A percentile compares a stretch with the other conserved stretches of the same genome.
Evolutionary conservation across 2,113 vertebrate genomes (phyloP).

Genomic region (Lophius piscatorius): DNA sequence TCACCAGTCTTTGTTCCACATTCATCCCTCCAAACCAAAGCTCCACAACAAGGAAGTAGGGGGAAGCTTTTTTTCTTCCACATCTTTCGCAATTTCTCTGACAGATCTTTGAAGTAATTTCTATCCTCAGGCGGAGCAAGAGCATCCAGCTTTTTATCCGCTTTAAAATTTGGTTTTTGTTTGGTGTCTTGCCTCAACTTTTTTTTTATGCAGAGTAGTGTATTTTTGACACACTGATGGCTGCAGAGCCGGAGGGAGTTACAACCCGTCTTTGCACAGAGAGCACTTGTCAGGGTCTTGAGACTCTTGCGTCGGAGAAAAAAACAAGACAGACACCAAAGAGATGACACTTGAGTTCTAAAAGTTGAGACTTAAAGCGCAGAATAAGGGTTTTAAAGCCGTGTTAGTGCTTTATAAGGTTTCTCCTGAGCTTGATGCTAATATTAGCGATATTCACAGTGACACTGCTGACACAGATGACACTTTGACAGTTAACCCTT

Average conservation of each 20-base stretch:
- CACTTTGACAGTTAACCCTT: too few species aligned
- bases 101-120: constrained; percentile 74
- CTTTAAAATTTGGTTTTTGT: constrained; percentile 55
- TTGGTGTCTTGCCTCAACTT: constrained; percentile 36
- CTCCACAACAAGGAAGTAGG: constrained; percentile 7
- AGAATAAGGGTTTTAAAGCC: too few species aligned
- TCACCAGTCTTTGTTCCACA: constrained; percentile 47
- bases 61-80: not conserved
- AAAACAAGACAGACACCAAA: constrained; percentile 39
- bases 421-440: too few species aligned
- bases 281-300: constrained; percentile 36
- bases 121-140: constrained; percentile 61
- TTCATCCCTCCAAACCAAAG: constrained; percentile 44
- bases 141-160: constrained; percentile 47
- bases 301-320: constrained; percentile 25
- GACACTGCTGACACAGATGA: too few species aligned
- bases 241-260: constrained; percentile 48
- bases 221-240: constrained; percentile 59
- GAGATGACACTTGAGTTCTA: too few species aligned
- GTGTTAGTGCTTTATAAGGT: too few species aligned
- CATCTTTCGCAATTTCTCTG: constrained; percentile 44
- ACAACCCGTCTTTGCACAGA: constrained; percentile 24
- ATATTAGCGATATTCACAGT: too few species aligned
- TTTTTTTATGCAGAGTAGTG: constrained; percentile 40
- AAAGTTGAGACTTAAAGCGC: too few species aligned